phyloP scores from a whole-genome alignment of 2,888 invertebrate species.

The Xanthia icteritia region DNA sequence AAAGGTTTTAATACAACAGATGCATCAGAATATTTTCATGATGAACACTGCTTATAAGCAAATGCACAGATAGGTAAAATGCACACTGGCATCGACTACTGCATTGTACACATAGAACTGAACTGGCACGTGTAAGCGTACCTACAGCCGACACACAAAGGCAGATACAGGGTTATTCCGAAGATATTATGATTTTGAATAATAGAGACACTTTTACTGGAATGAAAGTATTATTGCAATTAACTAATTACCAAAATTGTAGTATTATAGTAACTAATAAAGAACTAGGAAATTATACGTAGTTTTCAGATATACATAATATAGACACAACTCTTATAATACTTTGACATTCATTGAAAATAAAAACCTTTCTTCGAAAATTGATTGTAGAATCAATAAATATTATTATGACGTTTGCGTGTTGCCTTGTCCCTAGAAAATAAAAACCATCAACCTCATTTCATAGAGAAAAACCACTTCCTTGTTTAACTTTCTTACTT shows the following conservation, averaged over 20 bases:
- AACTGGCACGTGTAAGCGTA: slow-evolving; percentile 78
- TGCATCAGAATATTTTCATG: slow-evolving; percentile 44
- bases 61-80: slow-evolving; percentile 61
- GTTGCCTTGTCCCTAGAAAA: slow-evolving; percentile 7
- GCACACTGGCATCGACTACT: slow-evolving; percentile 68
- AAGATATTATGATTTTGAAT: slow-evolving; percentile 20
- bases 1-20: slow-evolving; percentile 2
- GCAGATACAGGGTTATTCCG: slow-evolving; percentile 65
- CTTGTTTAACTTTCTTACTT: not conserved
- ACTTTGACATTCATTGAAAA: not conserved
- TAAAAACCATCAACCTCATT: slow-evolving; percentile 1
- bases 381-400: slow-evolving; percentile 6
- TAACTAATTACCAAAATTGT: not conserved
- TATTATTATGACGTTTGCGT: slow-evolving; percentile 3
- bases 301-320: not conserved
- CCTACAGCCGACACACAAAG: slow-evolving; percentile 52
- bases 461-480: not conserved
- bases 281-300: not conserved
- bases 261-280: not conserved
- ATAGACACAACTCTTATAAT: not conserved
- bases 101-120: slow-evolving; percentile 73
- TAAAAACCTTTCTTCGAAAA: not conserved
- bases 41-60: slow-evolving; percentile 34
- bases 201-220: slow-evolving; percentile 5
- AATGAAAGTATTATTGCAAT: not conserved